phyloP scores from a whole-genome alignment of 2,797 vertebrate species.

The Chloroceryle amazona region DNA sequence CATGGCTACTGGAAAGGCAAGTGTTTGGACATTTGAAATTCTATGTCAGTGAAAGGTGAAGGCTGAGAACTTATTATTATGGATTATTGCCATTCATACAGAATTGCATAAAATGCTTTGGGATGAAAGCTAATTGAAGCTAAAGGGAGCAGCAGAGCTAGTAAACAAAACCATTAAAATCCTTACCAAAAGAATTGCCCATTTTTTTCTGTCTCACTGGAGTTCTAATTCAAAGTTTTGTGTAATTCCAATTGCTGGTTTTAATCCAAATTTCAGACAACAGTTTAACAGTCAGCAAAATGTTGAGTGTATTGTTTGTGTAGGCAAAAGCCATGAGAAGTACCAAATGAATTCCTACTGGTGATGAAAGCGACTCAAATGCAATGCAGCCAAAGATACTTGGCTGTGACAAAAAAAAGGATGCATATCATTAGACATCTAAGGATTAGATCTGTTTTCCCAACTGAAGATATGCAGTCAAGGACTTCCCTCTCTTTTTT shows the following conservation, averaged over 20 bases:
- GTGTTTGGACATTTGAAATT: not conserved
- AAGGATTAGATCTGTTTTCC: not conserved
- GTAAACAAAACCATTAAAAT: not conserved
- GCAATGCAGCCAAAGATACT: not conserved
- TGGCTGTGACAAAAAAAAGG: not conserved
- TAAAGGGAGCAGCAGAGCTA: not conserved
- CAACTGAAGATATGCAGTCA: not conserved
- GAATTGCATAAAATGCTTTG: not conserved
- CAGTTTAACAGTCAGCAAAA: not conserved
- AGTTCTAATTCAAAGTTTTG: not conserved
- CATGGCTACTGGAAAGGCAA: not conserved
- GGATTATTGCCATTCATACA: not conserved
- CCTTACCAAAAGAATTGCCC: not conserved
- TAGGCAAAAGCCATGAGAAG: not conserved
- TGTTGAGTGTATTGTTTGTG: not conserved
- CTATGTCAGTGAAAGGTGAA: not conserved
- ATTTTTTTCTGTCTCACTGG: not conserved
- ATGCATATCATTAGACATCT: not conserved
- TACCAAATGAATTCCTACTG: not conserved
- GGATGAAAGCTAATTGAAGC: not conserved
- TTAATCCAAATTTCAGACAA: not conserved
- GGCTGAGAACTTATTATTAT: not conserved
- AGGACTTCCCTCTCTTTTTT: not conserved
- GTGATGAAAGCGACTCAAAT: not conserved
- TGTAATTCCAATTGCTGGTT: not conserved